A percentile compares a stretch with the other conserved stretches of the same genome.
Conservation (phyloP, 2,888 invertebrate genomes). For the Ectemnius lituratus region DNA sequence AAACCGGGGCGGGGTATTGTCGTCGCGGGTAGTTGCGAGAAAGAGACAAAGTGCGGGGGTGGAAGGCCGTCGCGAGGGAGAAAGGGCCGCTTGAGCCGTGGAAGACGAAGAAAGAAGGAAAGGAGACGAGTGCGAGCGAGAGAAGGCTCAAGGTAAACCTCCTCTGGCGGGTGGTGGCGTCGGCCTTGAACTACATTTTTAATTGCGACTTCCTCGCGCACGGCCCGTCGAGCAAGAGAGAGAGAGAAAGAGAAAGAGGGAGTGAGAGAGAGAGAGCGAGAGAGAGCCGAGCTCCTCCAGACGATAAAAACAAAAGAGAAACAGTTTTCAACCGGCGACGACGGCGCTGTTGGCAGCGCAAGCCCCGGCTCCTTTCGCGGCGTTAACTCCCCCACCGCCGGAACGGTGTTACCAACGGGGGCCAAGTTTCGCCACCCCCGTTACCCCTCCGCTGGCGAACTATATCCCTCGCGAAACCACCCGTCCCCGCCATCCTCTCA, state of each 20-base stretch:
- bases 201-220: slow-evolving; percentile 72
- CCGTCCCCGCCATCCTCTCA: slow-evolving; percentile 16
- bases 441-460: slow-evolving; percentile 33
- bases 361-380: slow-evolving; percentile 50
- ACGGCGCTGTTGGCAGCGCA: slow-evolving; percentile 46
- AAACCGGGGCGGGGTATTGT: slow-evolving; percentile 34
- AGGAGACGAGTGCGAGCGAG: slow-evolving; percentile 54
- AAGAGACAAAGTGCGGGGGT: slow-evolving; percentile 24
- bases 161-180: slow-evolving; percentile 56
- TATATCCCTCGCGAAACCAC: slow-evolving; percentile 31
- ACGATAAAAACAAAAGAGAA: slow-evolving; percentile 76
- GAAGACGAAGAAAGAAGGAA: slow-evolving; percentile 30
- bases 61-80: slow-evolving; percentile 40
- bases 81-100: slow-evolving; percentile 22
- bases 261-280: too few species aligned
- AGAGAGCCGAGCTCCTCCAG: slow-evolving; percentile 58
- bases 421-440: slow-evolving; percentile 51
- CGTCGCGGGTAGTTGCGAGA: slow-evolving; percentile 28
- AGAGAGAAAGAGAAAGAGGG: too few species aligned
- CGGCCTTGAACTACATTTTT: slow-evolving; percentile 78
- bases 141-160: slow-evolving; percentile 61
- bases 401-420: slow-evolving; percentile 52
- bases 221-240: slow-evolving; percentile 26
- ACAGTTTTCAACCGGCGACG: slow-evolving; percentile 71
- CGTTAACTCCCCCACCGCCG: slow-evolving; percentile 45